Base-by-base conservation (phyloP, 2,797 vertebrate genomes). In the Acanthis flammea region DNA sequence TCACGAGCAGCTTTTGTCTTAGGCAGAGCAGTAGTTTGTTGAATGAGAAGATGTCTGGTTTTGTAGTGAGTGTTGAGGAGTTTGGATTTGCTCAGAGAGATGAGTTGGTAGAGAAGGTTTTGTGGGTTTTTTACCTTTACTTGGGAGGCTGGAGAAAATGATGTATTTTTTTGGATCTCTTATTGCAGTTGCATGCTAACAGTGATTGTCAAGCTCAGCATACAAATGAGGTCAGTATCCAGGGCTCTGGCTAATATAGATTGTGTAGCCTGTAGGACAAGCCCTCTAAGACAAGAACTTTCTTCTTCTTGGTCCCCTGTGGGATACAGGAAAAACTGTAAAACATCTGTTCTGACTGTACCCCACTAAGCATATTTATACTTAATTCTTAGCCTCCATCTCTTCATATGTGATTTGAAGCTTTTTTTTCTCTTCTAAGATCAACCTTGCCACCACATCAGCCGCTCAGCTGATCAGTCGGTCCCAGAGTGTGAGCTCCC, bases 401-500 rank as follows among this genome's bases (percentile, higher is more conserved):
- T 72, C 30, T 92, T 80, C 41, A 14, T 44, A 6, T 35, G 19
- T 68, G 57, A 89, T 78, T 90, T 81, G 74, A 77, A 84, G 35
- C 63, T 90, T 88, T 93, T 93, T 93, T 95, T 96, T 96, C 35
- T 96, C 22, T 95, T 66, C 79, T 54, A 92, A 98, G 98, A 98
- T 98, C 85, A 98, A 97, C 79, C 94, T 98, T 84, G 98, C 98
- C 47, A 98, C 98, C 73, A 98, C 98, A 6, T 98, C 98, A 22
- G 98, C 98, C 9, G 98, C 98, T 61, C 98, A 98, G 94, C 95
- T 98, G 84, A 96, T 98, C 96, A 98, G 97, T 87, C 97, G 98
- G 13, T 98, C 98, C 2, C 98, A 98, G 96, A 98, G 98, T 0
- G 98, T 98, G 96, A 98, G 98, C 35, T 99, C 99, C 53, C 99